Base-by-base conservation (phyloP, 2,888 invertebrate genomes). In the Synergus gifuensis region DNA sequence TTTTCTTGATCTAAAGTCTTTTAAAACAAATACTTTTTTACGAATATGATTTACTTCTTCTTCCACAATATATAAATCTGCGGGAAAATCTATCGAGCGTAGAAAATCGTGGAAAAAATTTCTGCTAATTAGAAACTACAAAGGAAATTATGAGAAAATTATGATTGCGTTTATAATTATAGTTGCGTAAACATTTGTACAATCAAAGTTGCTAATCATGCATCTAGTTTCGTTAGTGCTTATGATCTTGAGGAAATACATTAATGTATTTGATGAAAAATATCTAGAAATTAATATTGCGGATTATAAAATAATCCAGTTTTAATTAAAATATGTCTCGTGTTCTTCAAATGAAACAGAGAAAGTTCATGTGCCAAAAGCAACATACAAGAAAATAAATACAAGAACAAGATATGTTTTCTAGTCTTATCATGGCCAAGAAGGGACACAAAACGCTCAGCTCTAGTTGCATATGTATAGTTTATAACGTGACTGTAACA, bases 401-500 rank as follows among this genome's bases (percentile, higher is more conserved):
- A 36, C 5, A 5, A 36, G 36, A 73, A 73, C n/a, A 9, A 73
- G 16, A 73, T 40, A 40, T 42, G 40, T 69, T 22, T 49, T 69
- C 46, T 69, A 9, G 28, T 0, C 49, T 28, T 69, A 69, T 69
- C 69, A 69, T 28, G 69, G 69, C 49, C 49, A 49, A 44, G 46
- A 14, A 44, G 14, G 22, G 49, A 73, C 54, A 54, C n/a, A 73
- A 54, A 54, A 73, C 73, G 54, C 54, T 73, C 49, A 73, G 73
- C 54, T 73, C 73, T 73, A 73, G 73, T 73, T 73, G 49, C n/a
- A 42, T 8, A n/a, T n/a, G n/a, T n/a, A 36, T 12, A 49, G n/a
- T 73, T 44, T 67, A 67, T 67, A 73, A 54, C n/a, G 54, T 73
- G 73, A 73, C 54, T 73, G 73, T 54, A 73, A 73, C 54, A 73